Base-by-base conservation (phyloP, 2,888 invertebrate genomes). In the Leptinotarsa rubiginosa region DNA sequence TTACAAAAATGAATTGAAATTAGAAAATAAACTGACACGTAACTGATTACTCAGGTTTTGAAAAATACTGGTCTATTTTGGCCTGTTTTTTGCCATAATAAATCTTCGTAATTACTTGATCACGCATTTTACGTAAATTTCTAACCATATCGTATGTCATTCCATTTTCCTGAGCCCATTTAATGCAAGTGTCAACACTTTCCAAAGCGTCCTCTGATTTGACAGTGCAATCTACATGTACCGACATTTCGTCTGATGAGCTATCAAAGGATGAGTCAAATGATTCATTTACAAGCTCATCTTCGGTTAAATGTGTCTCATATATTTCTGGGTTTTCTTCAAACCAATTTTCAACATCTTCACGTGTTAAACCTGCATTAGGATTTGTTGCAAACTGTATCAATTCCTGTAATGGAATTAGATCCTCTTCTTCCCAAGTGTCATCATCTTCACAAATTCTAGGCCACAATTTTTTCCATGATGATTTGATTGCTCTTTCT, bases 1-100 rank as follows among this genome's bases (percentile, higher is more conserved):
- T 49, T 49, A 49, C 49, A 49, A 49, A 49, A 49, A 49, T 49
- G 49, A 49, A 49, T 49, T 49, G 49, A 49, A 49, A 49, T 49
- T 49, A 49, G 49, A 49, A 49, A 49, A 49, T 49, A 49, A 49
- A 49, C 49, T 49, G 49, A 49, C 49, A 49, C 49, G 49, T 16
- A 49, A 49, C 49, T 49, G 49, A 49, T 49, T 49, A 49, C 49
- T 49, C 49, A 49, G 49, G 49, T 49, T 49, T 49, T 49, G 16
- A 49, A 49, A 49, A 49, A 49, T 49, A 49, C 49, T 49, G 49
- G 49, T 49, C 49, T 49, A 49, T 49, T 49, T 49, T 49, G 49
- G 49, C 49, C 49, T 49, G 49, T 49, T 49, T 49, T 49, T 49
- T 49, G 49, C 49, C 49, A 49, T 49, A 49, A 49, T 49, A 49